Evolutionary conservation across 2,888 invertebrate genomes (phyloP).

Genomic region (Acanthosoma haemorrhoidale): DNA sequence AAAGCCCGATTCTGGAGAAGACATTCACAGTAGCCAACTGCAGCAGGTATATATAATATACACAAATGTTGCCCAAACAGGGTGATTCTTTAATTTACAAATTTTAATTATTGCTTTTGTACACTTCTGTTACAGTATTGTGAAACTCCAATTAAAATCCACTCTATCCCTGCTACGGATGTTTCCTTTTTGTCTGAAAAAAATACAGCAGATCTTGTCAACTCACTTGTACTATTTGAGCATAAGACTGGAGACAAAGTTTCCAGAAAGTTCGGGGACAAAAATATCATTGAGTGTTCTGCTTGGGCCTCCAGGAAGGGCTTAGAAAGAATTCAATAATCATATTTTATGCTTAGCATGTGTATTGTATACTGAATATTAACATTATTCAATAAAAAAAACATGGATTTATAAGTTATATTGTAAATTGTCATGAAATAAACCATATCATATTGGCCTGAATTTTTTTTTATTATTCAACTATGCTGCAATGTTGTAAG

Average conservation of each 20-base stretch:
- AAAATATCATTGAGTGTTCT: not conserved
- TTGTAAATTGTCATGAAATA: no score
- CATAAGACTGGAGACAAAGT: no score
- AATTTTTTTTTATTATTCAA: no score
- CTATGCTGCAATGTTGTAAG: no score
- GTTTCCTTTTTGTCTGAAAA: not conserved
- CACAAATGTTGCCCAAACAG: not conserved
- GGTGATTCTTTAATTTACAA: not conserved
- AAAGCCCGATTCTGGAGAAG: not conserved
- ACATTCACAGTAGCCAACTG: not conserved
- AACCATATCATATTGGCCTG: no score
- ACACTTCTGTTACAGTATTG: not conserved
- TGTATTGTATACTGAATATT: no score
- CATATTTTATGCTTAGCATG: no score
- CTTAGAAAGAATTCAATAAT: not conserved
- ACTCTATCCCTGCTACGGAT: not conserved
- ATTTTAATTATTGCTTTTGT: not conserved
- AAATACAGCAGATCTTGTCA: not conserved
- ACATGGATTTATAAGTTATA: no score
- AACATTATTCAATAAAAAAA: no score
- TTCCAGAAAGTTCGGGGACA: no score
- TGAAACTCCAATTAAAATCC: not conserved
- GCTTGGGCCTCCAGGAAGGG: not conserved
- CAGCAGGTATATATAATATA: not conserved
- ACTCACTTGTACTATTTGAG: not conserved